Conservation (phyloP, 1,140 invertebrate species). For the Procambarus clarkii region DNA sequence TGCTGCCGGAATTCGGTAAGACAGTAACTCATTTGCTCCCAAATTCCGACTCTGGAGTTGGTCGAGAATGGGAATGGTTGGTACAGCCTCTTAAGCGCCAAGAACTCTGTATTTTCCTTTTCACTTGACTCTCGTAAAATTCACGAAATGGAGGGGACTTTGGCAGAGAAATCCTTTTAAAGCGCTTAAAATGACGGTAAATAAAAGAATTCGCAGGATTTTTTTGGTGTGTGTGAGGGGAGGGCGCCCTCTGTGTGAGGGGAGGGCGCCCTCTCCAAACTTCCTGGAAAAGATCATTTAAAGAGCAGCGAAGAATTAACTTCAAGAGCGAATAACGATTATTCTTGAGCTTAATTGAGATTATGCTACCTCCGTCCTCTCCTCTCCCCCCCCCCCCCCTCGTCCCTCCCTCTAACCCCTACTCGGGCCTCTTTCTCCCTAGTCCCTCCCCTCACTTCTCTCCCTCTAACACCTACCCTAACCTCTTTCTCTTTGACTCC, state of each 20-base stretch:
- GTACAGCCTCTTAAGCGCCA: neutral
- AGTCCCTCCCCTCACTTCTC: neutral
- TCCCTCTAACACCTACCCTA: neutral
- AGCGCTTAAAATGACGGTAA: neutral
- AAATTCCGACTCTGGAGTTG: too few relatives aligned
- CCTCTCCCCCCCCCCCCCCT: neutral
- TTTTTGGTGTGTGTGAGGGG: neutral
- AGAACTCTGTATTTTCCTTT: neutral
- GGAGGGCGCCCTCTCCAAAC: neutral
- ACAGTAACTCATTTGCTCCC: too few relatives aligned
- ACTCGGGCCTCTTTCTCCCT: too few relatives aligned
- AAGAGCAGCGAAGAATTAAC: too few relatives aligned
- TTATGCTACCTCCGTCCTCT: too few relatives aligned
- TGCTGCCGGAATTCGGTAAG: too few relatives aligned
- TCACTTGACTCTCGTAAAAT: neutral
- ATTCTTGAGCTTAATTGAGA: too few relatives aligned
- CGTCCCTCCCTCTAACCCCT: neutral
- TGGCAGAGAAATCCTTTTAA: neutral
- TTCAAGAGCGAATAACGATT: too few relatives aligned
- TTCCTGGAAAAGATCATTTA: neutral
- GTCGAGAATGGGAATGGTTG: too few relatives aligned
- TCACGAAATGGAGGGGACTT: neutral
- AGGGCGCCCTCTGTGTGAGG: too few relatives aligned
- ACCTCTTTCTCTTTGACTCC: neutral
- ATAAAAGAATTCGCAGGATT: neutral